Percentiles rank a stretch among this genome's conserved stretches.
phyloP scores from a whole-genome alignment of 2,113 vertebrate genomes.

The Alligator sinensis region DNA sequence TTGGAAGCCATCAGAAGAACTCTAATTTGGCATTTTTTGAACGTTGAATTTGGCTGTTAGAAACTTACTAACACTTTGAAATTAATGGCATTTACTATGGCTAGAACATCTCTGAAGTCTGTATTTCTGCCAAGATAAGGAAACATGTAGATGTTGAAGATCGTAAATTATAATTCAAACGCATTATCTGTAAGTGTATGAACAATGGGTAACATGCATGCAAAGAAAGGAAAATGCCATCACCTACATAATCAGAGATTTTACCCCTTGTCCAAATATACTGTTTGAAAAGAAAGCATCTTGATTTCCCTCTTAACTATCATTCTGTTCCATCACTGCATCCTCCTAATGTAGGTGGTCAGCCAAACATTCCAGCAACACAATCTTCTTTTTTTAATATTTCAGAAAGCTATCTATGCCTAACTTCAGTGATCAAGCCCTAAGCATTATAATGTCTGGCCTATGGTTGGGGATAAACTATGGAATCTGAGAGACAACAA shows the following conservation, averaged over 20 bases:
- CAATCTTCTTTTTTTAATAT: too few relatives aligned
- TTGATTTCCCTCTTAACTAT: background rate
- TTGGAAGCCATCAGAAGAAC: background rate
- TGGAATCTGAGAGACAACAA: too few relatives aligned
- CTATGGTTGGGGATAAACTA: too few relatives aligned
- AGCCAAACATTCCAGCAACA: background rate
- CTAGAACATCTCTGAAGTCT: background rate
- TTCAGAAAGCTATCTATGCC: too few relatives aligned
- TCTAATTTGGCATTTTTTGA: background rate
- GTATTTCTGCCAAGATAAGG: background rate
- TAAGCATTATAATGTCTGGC: too few relatives aligned
- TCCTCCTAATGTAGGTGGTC: background rate
- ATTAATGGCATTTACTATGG: background rate
- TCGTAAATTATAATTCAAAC: background rate
- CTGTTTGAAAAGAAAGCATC: accelerated
- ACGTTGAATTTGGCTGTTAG: background rate
- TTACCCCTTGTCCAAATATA: background rate
- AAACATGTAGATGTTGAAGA: background rate
- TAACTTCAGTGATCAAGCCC: too few relatives aligned
- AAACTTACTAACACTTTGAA: background rate
- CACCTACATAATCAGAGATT: background rate
- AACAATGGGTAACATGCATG: background rate
- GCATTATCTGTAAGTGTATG: accelerated
- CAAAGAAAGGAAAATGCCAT: background rate
- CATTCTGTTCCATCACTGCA: background rate